Conservation (phyloP, 2,888 invertebrate species). For the Nymphalis polychloros region DNA sequence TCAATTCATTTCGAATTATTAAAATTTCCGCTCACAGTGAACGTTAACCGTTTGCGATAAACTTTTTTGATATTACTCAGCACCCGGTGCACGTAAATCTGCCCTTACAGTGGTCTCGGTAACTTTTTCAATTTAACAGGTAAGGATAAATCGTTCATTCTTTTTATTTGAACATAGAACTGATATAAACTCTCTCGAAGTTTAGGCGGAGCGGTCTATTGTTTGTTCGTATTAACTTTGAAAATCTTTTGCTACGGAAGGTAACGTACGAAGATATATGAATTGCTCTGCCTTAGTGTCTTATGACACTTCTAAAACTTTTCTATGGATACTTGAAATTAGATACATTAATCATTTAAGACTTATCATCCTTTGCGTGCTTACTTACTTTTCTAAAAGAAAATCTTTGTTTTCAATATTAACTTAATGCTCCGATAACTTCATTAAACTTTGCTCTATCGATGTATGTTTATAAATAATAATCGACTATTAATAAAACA, state of each 20-base stretch:
- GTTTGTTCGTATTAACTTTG: conserved; percentile 38
- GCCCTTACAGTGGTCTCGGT: conserved; percentile 74
- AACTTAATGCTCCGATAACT: not conserved
- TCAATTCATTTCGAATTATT: conserved; percentile 60
- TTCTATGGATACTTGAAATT: conserved; percentile 1
- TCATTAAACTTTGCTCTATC: too few relatives aligned
- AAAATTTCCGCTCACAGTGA: conserved; percentile 53
- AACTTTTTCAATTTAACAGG: conserved; percentile 83
- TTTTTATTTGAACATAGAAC: conserved; percentile 80
- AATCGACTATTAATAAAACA: too few relatives aligned
- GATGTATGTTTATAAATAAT: too few relatives aligned
- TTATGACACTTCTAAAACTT: conserved; percentile 11
- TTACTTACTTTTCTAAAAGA: not conserved
- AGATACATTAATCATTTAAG: not conserved
- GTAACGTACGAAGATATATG: conserved; percentile 13
- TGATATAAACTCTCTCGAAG: conserved; percentile 73
- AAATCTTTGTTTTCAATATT: not conserved
- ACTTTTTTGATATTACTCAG: conserved; percentile 80
- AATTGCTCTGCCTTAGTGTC: conserved; percentile 13
- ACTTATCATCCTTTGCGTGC: not conserved
- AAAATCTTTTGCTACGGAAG: conserved; percentile 26
- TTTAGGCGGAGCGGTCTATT: conserved; percentile 50
- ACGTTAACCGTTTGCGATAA: conserved; percentile 62
- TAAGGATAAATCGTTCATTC: conserved; percentile 81
- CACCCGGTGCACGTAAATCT: conserved; percentile 78